Conservation (phyloP, 2,797 vertebrate species). For the Galago senegalensis region DNA sequence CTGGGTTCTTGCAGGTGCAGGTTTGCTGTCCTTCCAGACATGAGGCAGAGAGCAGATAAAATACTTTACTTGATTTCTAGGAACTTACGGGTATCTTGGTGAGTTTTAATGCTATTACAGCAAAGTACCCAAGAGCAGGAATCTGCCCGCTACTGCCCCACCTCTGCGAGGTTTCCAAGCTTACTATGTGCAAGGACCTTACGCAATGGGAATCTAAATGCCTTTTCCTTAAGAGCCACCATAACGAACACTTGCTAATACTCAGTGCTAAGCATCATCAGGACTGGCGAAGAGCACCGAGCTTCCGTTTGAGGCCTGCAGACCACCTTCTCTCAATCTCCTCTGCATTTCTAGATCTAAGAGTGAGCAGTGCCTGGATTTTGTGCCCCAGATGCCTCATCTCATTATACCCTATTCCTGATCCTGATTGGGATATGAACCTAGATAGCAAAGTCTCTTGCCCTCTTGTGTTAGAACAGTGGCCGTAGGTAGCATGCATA, state of each 20-base stretch:
- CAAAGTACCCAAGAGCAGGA: not conserved
- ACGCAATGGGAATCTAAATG: not conserved
- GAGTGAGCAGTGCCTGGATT: not conserved
- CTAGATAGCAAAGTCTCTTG: not conserved
- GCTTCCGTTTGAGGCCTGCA: not conserved
- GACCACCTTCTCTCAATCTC: not conserved
- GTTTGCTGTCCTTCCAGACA: not conserved
- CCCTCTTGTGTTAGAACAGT: not conserved
- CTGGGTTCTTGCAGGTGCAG: not conserved
- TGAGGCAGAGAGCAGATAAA: not conserved
- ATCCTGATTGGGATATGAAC: not conserved
- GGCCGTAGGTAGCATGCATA: not conserved
- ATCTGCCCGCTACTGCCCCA: accelerated
- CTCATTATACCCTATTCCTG: not conserved
- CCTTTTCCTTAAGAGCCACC: not conserved
- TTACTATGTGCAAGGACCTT: not conserved
- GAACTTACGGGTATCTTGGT: not conserved
- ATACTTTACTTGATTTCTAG: not conserved
- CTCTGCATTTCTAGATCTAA: not conserved
- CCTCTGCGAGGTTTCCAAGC: not conserved
- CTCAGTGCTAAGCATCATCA: not conserved
- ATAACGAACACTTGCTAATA: not conserved
- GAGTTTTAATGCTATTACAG: not conserved
- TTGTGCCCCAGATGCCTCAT: not conserved
- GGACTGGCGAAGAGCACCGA: accelerated